Base-by-base conservation (phyloP, 2,797 vertebrate species). In the Acipenser transmontanus region DNA sequence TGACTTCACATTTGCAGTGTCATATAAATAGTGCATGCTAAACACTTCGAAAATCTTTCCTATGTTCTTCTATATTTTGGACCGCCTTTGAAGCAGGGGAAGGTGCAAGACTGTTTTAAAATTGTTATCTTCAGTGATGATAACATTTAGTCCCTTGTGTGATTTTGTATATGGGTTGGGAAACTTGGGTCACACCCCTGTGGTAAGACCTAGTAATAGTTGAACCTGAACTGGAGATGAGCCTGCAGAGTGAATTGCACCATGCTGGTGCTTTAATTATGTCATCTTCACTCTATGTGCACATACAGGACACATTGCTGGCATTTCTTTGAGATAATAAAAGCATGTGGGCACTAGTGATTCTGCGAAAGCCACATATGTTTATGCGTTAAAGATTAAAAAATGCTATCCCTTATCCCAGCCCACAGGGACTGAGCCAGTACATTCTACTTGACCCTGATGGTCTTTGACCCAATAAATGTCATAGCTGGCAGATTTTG, bases 381-480 rank as follows among this genome's bases (percentile, higher is more conserved):
- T 34, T 57, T 57, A 14, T n/a, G 14, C 54, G 14, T 57, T 57
- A 13, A 57, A 57, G 54, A 13, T 13, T 34, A 57, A 57, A 57
- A 57, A 57, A 7, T 11, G 34, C 34, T 34, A 34, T 34, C 34
- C 34, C 34, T 34, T 34, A 34, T 34, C 34, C 3, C 34, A 34
- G 54, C n/a, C 9, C 12, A 11, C 8, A 57, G 54, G 54, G 54
- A 57, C 10, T 6, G 12, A 57, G 9, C 2, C 59, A 75, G 66
- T 77, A 75, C 73, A 80, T 70, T 80, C 77, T 75, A 65, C 75
- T 82, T 87, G 85, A 85, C 84, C 87, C 86, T 75, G 73, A 71
- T 82, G 82, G 82, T 84, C 83, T 76, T 65, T 80, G 74, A 77
- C 77, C 70, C 47, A 78, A 75, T 77, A 77, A 81, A 81, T 7